Conservation (phyloP, 2,797 vertebrate genomes). For the Fratercula arctica region DNA sequence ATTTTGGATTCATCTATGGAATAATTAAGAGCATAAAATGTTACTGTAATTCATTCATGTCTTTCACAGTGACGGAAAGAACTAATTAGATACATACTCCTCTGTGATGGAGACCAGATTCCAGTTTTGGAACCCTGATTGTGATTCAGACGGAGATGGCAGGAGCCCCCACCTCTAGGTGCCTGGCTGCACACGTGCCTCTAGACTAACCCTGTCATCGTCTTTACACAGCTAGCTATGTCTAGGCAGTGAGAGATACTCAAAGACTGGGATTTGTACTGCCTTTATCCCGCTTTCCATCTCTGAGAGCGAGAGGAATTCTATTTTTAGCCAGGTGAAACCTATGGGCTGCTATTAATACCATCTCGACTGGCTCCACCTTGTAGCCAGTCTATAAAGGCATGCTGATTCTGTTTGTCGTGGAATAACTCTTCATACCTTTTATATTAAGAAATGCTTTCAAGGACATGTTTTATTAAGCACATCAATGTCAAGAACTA, state of each 20-base stretch:
- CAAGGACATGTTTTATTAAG: background rate
- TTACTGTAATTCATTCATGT: constrained; percentile 9
- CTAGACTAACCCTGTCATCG: background rate
- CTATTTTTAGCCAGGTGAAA: background rate
- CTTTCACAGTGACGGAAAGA: constrained; percentile 3
- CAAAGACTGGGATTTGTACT: background rate
- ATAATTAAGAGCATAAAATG: background rate
- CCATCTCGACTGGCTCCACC: background rate
- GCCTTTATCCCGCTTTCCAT: background rate
- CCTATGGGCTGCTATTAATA: background rate
- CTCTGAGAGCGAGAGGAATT: background rate
- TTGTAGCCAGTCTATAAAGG: background rate
- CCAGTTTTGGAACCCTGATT: background rate
- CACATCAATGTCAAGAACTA: background rate
- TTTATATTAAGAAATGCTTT: background rate
- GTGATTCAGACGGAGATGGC: background rate
- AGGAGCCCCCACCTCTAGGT: background rate
- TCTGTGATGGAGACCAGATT: background rate
- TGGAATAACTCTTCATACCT: background rate
- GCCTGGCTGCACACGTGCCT: background rate
- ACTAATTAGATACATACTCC: background rate
- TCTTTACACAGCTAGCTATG: background rate
- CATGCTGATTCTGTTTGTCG: background rate
- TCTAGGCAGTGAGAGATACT: background rate
- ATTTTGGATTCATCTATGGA: constrained; percentile 21